These are phyloP conservation scores for Leptura quadrifasciata DNA, from an alignment of 2,888 invertebrate genomes.

Conservation along the genomic window DNA sequence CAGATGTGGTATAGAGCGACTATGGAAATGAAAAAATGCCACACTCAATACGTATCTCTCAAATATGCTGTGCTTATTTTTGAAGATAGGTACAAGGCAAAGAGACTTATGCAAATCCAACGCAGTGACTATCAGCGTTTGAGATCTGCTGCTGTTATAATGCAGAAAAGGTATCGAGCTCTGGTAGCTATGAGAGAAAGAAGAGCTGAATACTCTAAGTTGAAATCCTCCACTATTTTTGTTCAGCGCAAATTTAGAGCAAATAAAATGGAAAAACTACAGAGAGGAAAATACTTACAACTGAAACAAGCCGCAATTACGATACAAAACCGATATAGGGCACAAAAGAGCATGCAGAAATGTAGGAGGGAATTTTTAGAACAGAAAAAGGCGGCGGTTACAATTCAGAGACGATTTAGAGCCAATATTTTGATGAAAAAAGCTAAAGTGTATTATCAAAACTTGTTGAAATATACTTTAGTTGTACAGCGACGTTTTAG, in stretches of 20 bases:
- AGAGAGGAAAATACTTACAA: slow-evolving; percentile 45
- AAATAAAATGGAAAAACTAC: slow-evolving; percentile 68
- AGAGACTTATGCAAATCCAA: slow-evolving; percentile 66
- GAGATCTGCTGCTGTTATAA: slow-evolving; percentile 63
- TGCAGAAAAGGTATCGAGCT: slow-evolving; percentile 71
- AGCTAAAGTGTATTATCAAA: slow-evolving; percentile 69
- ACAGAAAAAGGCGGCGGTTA: slow-evolving; percentile 15
- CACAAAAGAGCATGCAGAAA: slow-evolving; percentile 66
- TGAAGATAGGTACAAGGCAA: slow-evolving; percentile 44
- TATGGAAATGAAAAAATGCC: slow-evolving; percentile 47
- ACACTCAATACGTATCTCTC: slow-evolving; percentile 48
- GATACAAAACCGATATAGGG: slow-evolving; percentile 75
- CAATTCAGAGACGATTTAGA: slow-evolving; percentile 27
- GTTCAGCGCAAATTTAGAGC: slow-evolving; percentile 77
- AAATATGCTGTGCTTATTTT: slow-evolving; percentile 45
- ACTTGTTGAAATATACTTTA: slow-evolving; percentile 65
- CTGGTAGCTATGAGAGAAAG: slow-evolving; percentile 66
- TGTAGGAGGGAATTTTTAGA: slow-evolving; percentile 52
- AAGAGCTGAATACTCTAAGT: slow-evolving; percentile 67
- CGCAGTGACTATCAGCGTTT: slow-evolving; percentile 66
- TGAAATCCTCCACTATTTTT: slow-evolving; percentile 70
- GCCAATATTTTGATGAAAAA: slow-evolving; percentile 61
- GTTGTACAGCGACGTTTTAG: slow-evolving; percentile 73
- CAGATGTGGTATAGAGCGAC: slow-evolving; percentile 62
- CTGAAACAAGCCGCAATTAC: slow-evolving; percentile 61